A percentile compares a stretch with the other conserved stretches of the same genome.
Conservation (phyloP, 2,797 vertebrate species). For the Sarcoramphus papa region DNA sequence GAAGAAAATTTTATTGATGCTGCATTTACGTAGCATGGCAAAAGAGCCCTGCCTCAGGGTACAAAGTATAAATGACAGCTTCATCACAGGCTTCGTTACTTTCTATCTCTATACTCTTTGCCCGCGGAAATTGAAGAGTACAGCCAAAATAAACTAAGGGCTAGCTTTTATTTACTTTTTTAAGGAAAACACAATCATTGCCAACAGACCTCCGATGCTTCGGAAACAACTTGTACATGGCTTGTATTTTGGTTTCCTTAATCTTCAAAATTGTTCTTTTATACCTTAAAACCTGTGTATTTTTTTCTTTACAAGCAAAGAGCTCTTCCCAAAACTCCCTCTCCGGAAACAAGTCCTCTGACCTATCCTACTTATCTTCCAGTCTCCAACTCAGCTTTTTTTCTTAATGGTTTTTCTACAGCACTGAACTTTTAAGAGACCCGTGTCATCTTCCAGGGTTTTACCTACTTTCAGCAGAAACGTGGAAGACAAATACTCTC, state of each 20-base stretch:
- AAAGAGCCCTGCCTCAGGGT: background rate
- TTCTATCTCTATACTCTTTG: background rate
- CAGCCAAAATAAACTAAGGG: background rate
- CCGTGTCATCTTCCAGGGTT: background rate
- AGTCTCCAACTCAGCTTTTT: background rate
- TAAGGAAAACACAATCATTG: background rate
- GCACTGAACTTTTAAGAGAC: background rate
- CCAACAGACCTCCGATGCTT: background rate
- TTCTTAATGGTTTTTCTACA: background rate
- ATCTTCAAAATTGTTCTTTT: background rate
- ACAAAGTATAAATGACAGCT: background rate
- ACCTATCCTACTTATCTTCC: background rate
- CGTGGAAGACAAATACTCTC: background rate
- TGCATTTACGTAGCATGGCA: background rate
- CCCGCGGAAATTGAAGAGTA: background rate
- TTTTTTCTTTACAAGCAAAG: background rate
- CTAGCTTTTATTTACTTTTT: background rate
- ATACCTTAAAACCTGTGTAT: background rate
- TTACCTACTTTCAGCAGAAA: background rate
- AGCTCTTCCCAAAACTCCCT: background rate
- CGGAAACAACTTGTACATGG: background rate
- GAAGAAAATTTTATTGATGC: background rate
- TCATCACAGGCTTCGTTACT: background rate
- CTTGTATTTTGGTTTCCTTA: background rate
- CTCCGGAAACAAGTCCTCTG: background rate